Base-by-base conservation (phyloP, 2,113 vertebrate genomes). In the Empidonax alnorum region DNA sequence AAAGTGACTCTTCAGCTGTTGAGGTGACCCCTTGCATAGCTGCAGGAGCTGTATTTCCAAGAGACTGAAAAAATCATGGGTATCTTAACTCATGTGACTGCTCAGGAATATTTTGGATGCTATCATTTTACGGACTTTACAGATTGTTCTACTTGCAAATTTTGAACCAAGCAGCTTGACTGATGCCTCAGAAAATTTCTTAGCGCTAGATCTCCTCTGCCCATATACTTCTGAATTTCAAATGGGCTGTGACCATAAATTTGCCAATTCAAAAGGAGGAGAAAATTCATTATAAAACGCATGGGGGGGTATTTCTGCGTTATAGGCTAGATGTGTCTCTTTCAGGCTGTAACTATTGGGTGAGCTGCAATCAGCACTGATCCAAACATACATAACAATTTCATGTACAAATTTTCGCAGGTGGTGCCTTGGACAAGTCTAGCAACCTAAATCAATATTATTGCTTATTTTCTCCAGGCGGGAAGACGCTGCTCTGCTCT, bases 361-460 rank as follows among this genome's bases (percentile, higher is more conserved):
- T 87, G 84, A 97, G 84, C 84, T 89, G 87, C 73, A 97, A 83
- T 77, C 72, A 90, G 39, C 75, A 75, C 74, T 37, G 92, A 89
- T 94, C 91, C 82, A 96, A 96, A 96, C 89, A 84, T 21, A 71
- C 23, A 30, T 65, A 93, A 95, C 81, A 91, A 89, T 95, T 97
- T 97, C 50, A 96, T 28, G 65, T 78, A 55, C 87, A 93, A 89
- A 73, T 88, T 93, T 98, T 94, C 96, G 90, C 96, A 97, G 87
- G 93, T 89, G 87, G 71, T 96, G 95, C 92, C 95, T 97, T 97
- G 80, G 91, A 77, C 41, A 89, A 85, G 65, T 88, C 86, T 81
- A 83, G 66, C 73, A 93, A 96, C 50, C 53, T 94, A 93, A 96
- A 97, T 96, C 71, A 62, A 52, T 95, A 96, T 97, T 96, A 92